Evolutionary conservation across 2,797 vertebrate species (phyloP).

Genomic region (Emys orbicularis): DNA sequence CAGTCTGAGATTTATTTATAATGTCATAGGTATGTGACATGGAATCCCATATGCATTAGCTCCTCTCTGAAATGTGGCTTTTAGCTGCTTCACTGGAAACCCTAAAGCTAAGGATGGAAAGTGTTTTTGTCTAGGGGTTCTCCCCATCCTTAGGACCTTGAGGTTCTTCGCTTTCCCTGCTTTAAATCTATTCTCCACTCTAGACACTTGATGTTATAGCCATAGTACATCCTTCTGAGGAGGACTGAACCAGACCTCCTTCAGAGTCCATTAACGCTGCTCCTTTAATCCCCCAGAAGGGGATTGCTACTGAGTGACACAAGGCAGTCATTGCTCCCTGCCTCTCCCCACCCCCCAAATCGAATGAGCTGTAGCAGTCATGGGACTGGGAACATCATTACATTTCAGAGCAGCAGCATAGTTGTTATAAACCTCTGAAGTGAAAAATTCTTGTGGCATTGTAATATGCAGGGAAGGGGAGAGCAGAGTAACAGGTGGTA

Average conservation of each 20-base stretch:
- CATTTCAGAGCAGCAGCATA: not conserved
- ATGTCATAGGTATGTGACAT: constrained; percentile 35
- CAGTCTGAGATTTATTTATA: constrained; percentile 45
- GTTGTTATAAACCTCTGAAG: not conserved
- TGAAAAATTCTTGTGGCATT: not conserved
- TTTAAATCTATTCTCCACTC: constrained; percentile 24
- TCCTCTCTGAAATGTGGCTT: constrained; percentile 4
- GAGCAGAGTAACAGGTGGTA: constrained; percentile 55
- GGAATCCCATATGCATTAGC: constrained; percentile 45
- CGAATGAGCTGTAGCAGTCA: constrained; percentile 26
- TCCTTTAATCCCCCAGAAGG: constrained; percentile 33
- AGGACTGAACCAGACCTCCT: constrained; percentile 19
- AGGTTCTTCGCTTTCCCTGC: constrained; percentile 40
- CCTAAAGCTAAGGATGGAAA: not conserved
- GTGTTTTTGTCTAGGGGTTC: constrained; percentile 44
- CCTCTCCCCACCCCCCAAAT: constrained; percentile 29
- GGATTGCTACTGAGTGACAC: constrained; percentile 17
- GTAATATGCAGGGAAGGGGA: not conserved
- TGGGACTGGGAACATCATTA: constrained; percentile 49
- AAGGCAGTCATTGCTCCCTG: constrained; percentile 66
- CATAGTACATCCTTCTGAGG: constrained; percentile 27
- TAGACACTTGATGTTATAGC: constrained; percentile 2
- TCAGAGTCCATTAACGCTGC: constrained; percentile 56
- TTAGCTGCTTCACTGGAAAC: not conserved
- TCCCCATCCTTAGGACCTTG: constrained; percentile 15